Conservation (phyloP, 2,113 vertebrate genomes). For the Empidonax traillii region DNA sequence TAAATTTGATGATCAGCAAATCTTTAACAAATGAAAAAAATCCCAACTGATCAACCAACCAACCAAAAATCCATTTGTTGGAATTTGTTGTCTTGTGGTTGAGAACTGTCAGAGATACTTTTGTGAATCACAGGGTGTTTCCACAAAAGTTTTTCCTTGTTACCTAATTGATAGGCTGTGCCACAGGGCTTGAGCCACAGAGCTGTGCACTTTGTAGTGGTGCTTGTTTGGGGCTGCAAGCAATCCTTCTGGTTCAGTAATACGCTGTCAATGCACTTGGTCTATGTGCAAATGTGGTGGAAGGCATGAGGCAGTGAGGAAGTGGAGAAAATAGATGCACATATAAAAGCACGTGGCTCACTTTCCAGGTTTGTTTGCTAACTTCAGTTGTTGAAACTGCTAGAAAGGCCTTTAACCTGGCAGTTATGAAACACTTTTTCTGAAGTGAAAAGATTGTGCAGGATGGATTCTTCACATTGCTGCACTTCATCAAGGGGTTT, state of each 20-base stretch:
- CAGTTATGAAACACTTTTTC: background rate
- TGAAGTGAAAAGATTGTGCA: background rate
- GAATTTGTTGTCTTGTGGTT: background rate
- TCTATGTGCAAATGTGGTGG: background rate
- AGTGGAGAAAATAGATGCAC: background rate
- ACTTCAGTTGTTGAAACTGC: background rate
- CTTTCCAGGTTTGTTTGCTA: background rate
- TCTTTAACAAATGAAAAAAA: background rate
- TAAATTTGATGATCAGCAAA: background rate
- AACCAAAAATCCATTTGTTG: background rate
- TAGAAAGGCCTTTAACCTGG: background rate
- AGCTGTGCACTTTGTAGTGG: background rate
- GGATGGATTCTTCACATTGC: background rate
- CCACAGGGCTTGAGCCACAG: too few relatives aligned
- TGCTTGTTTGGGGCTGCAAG: background rate
- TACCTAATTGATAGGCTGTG: background rate
- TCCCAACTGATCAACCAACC: background rate
- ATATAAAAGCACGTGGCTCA: background rate
- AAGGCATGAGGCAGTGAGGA: background rate
- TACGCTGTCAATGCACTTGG: accelerated
- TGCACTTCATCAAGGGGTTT: background rate
- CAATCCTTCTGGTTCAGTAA: background rate
- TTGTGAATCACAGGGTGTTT: background rate
- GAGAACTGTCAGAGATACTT: background rate
- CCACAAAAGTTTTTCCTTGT: background rate